Evolutionary conservation across 2,113 vertebrate species (phyloP).

Genomic region (Suricata suricatta): DNA sequence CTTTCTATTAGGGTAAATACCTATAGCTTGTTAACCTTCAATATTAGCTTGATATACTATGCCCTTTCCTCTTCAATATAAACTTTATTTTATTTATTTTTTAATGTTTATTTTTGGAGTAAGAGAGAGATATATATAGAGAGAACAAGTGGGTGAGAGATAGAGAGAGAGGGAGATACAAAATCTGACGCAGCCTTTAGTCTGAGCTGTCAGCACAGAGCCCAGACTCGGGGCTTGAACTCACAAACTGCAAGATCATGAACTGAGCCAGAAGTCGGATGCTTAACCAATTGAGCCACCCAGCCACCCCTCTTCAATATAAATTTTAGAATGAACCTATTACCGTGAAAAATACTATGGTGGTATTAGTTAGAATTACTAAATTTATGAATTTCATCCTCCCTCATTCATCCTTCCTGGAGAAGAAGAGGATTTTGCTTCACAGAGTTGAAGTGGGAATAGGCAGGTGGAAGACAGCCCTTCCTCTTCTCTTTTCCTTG

Average conservation of each 20-base stretch:
- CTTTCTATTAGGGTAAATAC: background rate
- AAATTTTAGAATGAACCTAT: background rate
- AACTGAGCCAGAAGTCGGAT: too few relatives aligned
- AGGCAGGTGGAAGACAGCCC: rapidly evolving
- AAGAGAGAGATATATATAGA: too few relatives aligned
- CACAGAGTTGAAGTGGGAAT: background rate
- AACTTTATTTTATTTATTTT: background rate
- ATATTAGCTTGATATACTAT: background rate
- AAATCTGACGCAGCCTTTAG: too few relatives aligned
- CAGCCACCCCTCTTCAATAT: background rate
- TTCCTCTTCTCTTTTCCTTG: background rate
- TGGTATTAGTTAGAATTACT: background rate
- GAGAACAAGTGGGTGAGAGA: too few relatives aligned
- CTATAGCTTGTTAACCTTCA: background rate
- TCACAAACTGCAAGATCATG: too few relatives aligned
- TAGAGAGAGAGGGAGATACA: too few relatives aligned
- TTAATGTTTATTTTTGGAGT: too few relatives aligned
- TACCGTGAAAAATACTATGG: background rate
- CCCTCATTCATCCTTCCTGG: background rate
- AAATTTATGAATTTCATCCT: background rate
- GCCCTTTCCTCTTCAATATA: background rate
- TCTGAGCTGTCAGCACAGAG: too few relatives aligned
- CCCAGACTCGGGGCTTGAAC: too few relatives aligned
- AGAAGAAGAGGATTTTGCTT: background rate
- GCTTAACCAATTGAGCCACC: too few relatives aligned